Conservation (phyloP, 2,113 vertebrate species). For the Antechinus stuartii region DNA sequence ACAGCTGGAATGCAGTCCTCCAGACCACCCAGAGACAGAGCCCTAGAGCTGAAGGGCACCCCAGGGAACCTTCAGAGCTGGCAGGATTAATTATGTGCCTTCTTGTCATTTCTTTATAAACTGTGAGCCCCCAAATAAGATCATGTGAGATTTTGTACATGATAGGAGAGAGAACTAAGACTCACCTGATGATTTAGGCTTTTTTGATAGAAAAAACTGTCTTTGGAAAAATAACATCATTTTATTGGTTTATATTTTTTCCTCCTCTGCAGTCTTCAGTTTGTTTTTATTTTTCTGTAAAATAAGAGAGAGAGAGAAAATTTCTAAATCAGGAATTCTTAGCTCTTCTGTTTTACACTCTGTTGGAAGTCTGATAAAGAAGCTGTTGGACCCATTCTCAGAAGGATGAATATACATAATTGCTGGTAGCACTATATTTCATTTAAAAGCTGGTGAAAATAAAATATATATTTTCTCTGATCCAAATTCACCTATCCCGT, state of each 20-base stretch:
- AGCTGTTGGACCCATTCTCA: neutral
- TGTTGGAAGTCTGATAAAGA: neutral
- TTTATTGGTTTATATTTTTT: neutral
- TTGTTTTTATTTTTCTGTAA: neutral
- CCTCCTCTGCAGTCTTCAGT: neutral
- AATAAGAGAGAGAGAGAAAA: neutral
- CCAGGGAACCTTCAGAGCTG: neutral
- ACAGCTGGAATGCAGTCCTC: neutral
- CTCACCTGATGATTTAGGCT: neutral
- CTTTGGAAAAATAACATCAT: neutral
- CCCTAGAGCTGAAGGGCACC: neutral
- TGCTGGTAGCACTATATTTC: neutral
- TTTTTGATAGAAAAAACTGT: neutral
- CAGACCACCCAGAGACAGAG: neutral
- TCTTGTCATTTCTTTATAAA: neutral
- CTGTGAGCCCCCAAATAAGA: neutral
- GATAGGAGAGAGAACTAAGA: neutral
- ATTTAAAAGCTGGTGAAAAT: neutral
- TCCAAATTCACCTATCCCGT: neutral
- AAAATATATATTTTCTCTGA: neutral
- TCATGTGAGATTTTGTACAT: neutral
- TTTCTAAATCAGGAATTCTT: neutral
- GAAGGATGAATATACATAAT: neutral
- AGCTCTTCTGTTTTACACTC: neutral
- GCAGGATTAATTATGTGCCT: neutral